These are phyloP conservation scores for Gasteruption jaculator DNA, from an alignment of 2,888 invertebrate species.

Conservation along the genomic window DNA sequence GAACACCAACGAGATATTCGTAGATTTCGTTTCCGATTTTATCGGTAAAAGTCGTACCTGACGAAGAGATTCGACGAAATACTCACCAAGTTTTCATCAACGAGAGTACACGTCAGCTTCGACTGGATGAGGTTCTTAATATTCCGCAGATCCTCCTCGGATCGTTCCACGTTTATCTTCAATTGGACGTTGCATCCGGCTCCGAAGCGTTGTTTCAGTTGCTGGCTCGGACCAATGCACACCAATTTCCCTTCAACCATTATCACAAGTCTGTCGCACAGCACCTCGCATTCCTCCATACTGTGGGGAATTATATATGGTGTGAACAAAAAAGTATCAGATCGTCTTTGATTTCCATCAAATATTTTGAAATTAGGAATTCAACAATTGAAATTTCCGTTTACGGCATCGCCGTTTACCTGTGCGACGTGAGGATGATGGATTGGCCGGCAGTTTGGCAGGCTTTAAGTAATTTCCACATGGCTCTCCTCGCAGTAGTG, in stretches of 20 bases:
- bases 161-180: slow-evolving; percentile 37
- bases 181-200: slow-evolving; percentile 60
- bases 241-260: slow-evolving; percentile 66
- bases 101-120: slow-evolving; percentile 58
- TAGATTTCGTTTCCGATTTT: no score
- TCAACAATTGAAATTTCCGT: no score
- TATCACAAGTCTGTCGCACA: slow-evolving; percentile 70
- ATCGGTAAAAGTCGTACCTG: no score
- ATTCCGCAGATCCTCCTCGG: slow-evolving; percentile 32
- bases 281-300: slow-evolving; percentile 80
- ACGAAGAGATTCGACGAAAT: no score
- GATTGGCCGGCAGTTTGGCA: slow-evolving; percentile 53
- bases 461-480: slow-evolving; percentile 59
- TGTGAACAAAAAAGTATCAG: no score
- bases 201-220: slow-evolving; percentile 65
- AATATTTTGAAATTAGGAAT: no score
- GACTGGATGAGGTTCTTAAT: slow-evolving; percentile 54
- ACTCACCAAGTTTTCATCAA: slow-evolving; percentile 64
- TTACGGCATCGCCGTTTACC: slow-evolving; percentile 53
- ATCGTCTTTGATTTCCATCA: no score
- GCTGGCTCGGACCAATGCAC: slow-evolving; percentile 67
- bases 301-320: no score
- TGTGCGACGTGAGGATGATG: slow-evolving; percentile 63
- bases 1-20: no score
- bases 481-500: slow-evolving; percentile 58